Conservation (phyloP, 2,797 vertebrate genomes). For the Syndactyla subalaris region DNA sequence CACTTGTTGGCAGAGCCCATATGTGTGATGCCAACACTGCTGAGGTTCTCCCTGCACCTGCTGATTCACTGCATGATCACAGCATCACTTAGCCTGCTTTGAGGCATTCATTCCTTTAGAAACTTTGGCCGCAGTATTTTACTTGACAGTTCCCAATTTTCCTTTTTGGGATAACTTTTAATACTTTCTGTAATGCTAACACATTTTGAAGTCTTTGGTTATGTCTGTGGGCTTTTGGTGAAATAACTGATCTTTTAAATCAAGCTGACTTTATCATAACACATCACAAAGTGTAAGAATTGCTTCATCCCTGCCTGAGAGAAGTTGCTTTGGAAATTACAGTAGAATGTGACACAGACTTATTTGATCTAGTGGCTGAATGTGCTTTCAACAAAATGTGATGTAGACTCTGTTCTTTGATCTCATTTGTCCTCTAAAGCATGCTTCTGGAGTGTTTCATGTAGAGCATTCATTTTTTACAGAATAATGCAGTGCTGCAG, state of each 20-base stretch:
- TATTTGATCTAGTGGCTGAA: constrained; percentile 70
- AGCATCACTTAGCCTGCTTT: neutral
- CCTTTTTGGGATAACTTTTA: neutral
- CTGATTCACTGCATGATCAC: neutral
- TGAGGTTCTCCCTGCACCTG: neutral
- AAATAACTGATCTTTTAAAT: constrained; percentile 18
- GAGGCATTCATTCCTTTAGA: neutral
- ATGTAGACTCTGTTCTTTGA: constrained; percentile 55
- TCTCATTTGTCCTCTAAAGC: constrained; percentile 74
- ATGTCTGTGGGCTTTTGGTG: neutral
- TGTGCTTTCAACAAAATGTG: constrained; percentile 69
- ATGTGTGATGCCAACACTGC: neutral
- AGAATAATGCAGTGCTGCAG: constrained; percentile 49
- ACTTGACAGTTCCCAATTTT: neutral
- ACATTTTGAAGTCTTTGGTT: neutral
- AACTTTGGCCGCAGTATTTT: neutral
- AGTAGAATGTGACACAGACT: constrained; percentile 41
- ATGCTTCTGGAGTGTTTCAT: constrained; percentile 66
- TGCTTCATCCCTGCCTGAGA: constrained; percentile 56
- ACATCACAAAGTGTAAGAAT: constrained; percentile 35
- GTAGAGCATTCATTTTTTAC: constrained; percentile 37
- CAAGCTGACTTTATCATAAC: neutral
- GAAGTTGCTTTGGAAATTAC: constrained; percentile 66
- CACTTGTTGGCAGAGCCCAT: neutral
- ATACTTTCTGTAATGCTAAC: neutral